phyloP scores from a whole-genome alignment of 2,113 vertebrate species.

The Hemicordylus capensis region DNA sequence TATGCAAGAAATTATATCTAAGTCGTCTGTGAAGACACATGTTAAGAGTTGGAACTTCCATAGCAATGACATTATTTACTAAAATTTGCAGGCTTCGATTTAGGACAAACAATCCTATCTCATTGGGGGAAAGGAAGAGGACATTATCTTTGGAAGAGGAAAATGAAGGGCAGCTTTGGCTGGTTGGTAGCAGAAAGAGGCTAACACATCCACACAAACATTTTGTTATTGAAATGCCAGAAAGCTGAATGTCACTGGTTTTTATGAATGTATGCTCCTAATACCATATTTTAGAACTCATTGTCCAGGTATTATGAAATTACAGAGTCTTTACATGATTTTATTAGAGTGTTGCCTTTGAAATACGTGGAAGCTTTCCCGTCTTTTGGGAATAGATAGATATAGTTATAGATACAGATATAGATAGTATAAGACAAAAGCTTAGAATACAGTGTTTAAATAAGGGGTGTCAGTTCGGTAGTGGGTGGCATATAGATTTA shows the following conservation, averaged over 20 bases:
- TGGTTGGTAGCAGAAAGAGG: slow-evolving; percentile 3
- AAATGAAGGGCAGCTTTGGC: slow-evolving; percentile 40
- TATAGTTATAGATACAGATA: too few species aligned
- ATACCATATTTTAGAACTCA: background rate
- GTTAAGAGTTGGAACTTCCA: slow-evolving; percentile 66
- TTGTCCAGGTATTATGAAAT: background rate
- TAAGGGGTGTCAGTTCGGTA: too few species aligned
- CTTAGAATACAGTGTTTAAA: too few species aligned
- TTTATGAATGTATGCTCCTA: background rate
- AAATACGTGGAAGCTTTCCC: background rate
- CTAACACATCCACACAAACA: background rate
- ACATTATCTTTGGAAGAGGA: slow-evolving; percentile 11
- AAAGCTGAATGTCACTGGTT: background rate
- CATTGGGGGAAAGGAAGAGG: slow-evolving; percentile 42
- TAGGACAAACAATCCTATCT: slow-evolving; percentile 51
- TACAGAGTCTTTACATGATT: background rate
- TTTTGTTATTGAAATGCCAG: background rate
- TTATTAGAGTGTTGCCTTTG: background rate
- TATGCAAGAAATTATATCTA: slow-evolving; percentile 65
- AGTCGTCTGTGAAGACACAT: slow-evolving; percentile 60
- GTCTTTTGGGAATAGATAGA: background rate
- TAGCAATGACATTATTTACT: slow-evolving; percentile 59
- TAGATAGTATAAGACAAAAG: too few species aligned
- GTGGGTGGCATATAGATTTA: too few species aligned
- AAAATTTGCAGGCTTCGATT: slow-evolving; percentile 37